phyloP scores from a whole-genome alignment of 1,140 invertebrate genomes.

The Drosophila watanabei region DNA sequence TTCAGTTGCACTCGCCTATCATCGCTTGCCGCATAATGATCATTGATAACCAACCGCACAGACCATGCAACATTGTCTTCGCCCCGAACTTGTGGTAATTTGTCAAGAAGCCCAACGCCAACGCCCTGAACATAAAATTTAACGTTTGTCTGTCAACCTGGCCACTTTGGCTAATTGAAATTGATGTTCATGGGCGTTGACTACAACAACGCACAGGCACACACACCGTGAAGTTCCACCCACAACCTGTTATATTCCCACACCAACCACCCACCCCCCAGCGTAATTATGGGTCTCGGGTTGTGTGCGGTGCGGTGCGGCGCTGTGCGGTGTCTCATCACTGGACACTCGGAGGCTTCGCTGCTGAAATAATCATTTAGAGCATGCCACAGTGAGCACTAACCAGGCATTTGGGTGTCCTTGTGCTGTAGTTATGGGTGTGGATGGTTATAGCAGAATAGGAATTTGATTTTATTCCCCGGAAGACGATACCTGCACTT shows the following conservation, averaged over 20 bases:
- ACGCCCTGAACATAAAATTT: constrained; percentile 81
- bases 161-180: constrained; percentile 84
- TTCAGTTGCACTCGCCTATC: constrained; percentile 39
- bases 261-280: constrained; percentile 8
- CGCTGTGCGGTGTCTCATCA: constrained; percentile 6
- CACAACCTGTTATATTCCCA: constrained; percentile 31
- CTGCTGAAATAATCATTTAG: constrained; percentile 49
- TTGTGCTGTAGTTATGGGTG: constrained; percentile 4
- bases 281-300: constrained; percentile 52
- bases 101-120: constrained; percentile 55
- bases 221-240: neutral
- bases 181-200: constrained; percentile 76
- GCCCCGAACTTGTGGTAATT: constrained; percentile 49
- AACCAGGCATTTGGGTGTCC: constrained; percentile 15
- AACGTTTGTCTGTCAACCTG: constrained; percentile 80
- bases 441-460: neutral
- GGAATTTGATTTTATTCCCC: constrained; percentile 24
- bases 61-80: constrained; percentile 62
- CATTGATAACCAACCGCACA: constrained; percentile 46
- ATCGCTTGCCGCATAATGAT: constrained; percentile 57
- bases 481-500: neutral
- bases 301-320: neutral
- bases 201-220: no score
- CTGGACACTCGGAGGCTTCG: constrained; percentile 22
- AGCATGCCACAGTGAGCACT: constrained; percentile 20